These are phyloP conservation scores for Dasysyrphus tricinctus DNA, from an alignment of 2,888 invertebrate species.

Conservation along the genomic window DNA sequence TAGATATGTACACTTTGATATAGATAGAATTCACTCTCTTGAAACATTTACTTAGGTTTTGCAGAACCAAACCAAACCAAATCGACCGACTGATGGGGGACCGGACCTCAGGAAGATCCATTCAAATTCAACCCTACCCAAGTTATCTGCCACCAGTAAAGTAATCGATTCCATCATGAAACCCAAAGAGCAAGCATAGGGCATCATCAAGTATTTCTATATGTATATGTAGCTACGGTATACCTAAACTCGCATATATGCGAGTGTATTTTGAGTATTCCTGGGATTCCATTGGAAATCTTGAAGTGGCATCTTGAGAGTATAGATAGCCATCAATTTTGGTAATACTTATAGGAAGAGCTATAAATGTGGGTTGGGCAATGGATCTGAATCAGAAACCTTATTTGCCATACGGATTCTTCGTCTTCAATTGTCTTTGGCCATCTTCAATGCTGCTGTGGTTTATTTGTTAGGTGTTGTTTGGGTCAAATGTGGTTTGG, in stretches of 20 bases:
- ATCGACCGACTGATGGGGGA: not conserved
- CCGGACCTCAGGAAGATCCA: not conserved
- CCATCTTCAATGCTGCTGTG: constrained; percentile 22
- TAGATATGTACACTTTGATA: constrained; percentile 9
- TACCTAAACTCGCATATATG: not conserved
- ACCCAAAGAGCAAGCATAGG: not conserved
- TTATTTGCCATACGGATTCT: constrained; percentile 64
- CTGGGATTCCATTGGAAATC: constrained; percentile 45
- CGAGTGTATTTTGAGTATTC: constrained; percentile 8
- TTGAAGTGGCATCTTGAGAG: constrained; percentile 53
- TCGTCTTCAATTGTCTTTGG: constrained; percentile 58
- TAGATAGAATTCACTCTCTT: constrained; percentile 17
- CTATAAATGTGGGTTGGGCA: constrained; percentile 22
- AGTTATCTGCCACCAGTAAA: constrained; percentile 1
- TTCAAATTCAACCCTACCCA: constrained; percentile 36
- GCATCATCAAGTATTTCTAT: constrained; percentile 4
- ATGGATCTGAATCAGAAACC: constrained; percentile 58
- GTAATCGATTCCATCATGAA: constrained; percentile 33
- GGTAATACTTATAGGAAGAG: constrained; percentile 17
- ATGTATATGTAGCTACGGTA: not conserved
- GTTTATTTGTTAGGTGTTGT: constrained; percentile 49
- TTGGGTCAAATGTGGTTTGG: constrained; percentile 44
- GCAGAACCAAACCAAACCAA: not conserved
- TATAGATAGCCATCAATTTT: constrained; percentile 60
- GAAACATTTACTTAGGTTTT: constrained; percentile 30